These are phyloP conservation scores for Dendrocincla fuliginosa DNA, from an alignment of 2,797 vertebrate genomes.

Conservation along the genomic window DNA sequence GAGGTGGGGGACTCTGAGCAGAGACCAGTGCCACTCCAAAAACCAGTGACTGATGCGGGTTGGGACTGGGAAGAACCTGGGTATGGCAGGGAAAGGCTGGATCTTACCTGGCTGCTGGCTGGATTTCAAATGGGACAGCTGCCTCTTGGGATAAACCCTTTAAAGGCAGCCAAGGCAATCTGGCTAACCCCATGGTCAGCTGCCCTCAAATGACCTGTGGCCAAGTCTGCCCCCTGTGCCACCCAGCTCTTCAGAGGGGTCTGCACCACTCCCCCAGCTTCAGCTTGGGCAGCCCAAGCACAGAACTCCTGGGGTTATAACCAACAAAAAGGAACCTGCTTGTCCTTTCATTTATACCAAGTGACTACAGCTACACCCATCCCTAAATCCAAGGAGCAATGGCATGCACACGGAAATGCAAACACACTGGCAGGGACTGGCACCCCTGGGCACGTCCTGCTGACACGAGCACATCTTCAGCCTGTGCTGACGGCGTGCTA, in stretches of 20 bases:
- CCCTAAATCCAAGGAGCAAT: background rate
- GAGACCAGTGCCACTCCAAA: background rate
- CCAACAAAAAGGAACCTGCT: background rate
- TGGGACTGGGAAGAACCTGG: background rate
- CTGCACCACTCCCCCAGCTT: rapidly evolving
- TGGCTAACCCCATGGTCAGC: rapidly evolving
- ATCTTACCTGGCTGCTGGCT: background rate
- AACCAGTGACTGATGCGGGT: background rate
- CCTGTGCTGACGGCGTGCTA: rapidly evolving
- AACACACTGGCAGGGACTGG: background rate
- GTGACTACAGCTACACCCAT: background rate
- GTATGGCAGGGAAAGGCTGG: background rate
- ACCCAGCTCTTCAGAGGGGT: background rate
- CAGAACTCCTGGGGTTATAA: background rate
- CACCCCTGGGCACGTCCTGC: rapidly evolving
- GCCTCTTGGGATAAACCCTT: slow-evolving; percentile 54
- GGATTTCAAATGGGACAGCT: slow-evolving; percentile 27
- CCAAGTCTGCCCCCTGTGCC: background rate
- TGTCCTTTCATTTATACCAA: background rate
- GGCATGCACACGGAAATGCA: background rate
- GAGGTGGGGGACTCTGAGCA: background rate
- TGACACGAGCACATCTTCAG: background rate
- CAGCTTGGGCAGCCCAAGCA: background rate
- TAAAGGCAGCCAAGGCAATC: slow-evolving; percentile 54
- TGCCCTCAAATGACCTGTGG: slow-evolving; percentile 16